Conservation (phyloP, 2,797 vertebrate genomes). For the Fratercula arctica region DNA sequence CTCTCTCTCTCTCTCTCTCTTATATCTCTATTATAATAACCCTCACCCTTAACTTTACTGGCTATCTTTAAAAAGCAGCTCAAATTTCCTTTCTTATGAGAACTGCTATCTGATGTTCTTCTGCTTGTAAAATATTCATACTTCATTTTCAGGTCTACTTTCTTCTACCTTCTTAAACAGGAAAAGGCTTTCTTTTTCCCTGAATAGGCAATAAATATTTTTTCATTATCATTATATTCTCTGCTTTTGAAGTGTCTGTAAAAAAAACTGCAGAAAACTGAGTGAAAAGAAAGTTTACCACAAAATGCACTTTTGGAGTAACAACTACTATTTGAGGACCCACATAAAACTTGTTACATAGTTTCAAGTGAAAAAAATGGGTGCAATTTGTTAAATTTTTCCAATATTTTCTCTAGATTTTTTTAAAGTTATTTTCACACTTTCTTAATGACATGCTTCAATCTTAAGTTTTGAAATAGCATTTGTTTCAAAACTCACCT, state of each 20-base stretch:
- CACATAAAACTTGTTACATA: not conserved
- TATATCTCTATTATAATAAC: constrained; percentile 9
- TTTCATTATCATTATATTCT: not conserved
- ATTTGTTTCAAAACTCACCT: not conserved
- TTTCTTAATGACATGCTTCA: not conserved
- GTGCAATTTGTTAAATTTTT: not conserved
- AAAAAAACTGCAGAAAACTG: not conserved
- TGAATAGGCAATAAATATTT: not conserved
- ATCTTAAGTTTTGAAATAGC: not conserved
- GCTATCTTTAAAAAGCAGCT: constrained; percentile 46
- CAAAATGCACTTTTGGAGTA: not conserved
- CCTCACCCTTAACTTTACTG: constrained; percentile 31
- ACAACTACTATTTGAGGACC: not conserved
- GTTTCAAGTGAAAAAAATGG: not conserved
- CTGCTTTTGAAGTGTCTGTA: not conserved
- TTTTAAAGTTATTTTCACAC: not conserved
- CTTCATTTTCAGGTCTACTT: not conserved
- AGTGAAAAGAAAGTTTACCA: not conserved
- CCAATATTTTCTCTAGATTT: not conserved
- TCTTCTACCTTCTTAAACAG: not conserved
- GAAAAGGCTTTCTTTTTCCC: not conserved
- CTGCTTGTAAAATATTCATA: constrained; percentile 16
- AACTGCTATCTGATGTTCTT: constrained; percentile 38
- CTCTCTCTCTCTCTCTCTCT: not conserved
- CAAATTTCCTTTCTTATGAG: constrained; percentile 39